These are phyloP conservation scores for Eupsilia transversa DNA, from an alignment of 2,888 invertebrate species.

Conservation along the genomic window DNA sequence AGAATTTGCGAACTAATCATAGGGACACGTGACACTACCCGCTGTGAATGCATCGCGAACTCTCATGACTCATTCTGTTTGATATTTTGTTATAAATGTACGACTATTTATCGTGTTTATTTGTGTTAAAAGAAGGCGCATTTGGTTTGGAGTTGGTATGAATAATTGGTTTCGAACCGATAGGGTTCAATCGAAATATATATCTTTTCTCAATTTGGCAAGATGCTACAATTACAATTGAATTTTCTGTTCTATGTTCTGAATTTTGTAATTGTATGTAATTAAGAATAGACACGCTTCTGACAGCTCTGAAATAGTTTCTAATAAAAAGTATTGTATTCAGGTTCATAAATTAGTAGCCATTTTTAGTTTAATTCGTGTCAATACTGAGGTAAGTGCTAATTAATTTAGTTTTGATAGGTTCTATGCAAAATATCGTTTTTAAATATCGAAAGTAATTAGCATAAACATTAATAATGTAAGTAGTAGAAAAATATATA, in stretches of 20 bases:
- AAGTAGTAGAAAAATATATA: too few species aligned
- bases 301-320: not conserved
- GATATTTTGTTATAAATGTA: constrained; percentile 63
- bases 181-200: not conserved
- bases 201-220: not conserved
- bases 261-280: not conserved
- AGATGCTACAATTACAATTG: not conserved
- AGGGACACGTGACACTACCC: constrained; percentile 80
- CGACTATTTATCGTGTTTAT: constrained; percentile 49
- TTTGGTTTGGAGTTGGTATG: constrained; percentile 15
- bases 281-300: not conserved
- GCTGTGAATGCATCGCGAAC: constrained; percentile 69
- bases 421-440: not conserved
- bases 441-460: not conserved
- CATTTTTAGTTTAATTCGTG: not conserved
- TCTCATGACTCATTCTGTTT: constrained; percentile 70
- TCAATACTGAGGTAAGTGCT: not conserved
- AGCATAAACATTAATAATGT: too few species aligned
- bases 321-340: not conserved
- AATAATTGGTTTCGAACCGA: constrained; percentile 16
- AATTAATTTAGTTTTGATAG: not conserved
- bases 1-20: constrained; percentile 85
- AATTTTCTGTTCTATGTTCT: not conserved
- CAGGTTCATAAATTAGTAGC: too few species aligned
- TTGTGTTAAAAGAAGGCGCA: constrained; percentile 39